Evolutionary conservation across 2,888 invertebrate species (phyloP), one percentile per base, ranked within the genome.

Genomic region (Clivina fossor): DNA sequence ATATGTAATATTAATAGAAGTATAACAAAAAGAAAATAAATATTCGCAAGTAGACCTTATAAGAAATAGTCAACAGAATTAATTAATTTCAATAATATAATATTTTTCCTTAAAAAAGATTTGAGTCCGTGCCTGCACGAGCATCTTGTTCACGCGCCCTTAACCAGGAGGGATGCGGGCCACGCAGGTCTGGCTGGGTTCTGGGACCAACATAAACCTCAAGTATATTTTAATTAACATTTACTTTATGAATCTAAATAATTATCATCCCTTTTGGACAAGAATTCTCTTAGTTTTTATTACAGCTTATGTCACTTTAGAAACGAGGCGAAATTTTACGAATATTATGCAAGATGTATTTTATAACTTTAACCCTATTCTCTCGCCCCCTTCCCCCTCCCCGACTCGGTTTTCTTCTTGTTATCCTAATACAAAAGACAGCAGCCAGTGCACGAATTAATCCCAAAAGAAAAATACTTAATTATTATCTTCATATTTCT

Each of bases 221-320:
- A 55, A 55, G 47, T 47, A 55, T 47, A 55, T 55, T 55, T 55
- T 55, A 55, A 55, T 55, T 55, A 55, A 37, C 55, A 55, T 55
- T 55, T 55, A 55, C 47, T 47, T 55, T 55, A 55, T 55, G 55
- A 55, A 47, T 55, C 47, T 46, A 55, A 55, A 55, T 55, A 53
- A 53, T 53, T 53, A 53, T 44, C 53, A 44, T 53, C 53, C 44
- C 43, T 50, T 50, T 41, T 26, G 50, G 26, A 28, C 30, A 47
- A 13, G 41, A 40, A 30, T 40, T 38, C 16, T 9, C 41, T 38
- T 20, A 41, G 41, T 33, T 51, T 51, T 51, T 41, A 41, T 41
- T 32, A 32, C 51, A 32, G 51, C 41, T 53, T 53, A 53, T 38
- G 43, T 53, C 32, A 35, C 44, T 53, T 40, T 53, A 43, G 3